These are phyloP conservation scores for Rachycentron canadum DNA, from an alignment of 2,797 vertebrate species.

Conservation along the genomic window DNA sequence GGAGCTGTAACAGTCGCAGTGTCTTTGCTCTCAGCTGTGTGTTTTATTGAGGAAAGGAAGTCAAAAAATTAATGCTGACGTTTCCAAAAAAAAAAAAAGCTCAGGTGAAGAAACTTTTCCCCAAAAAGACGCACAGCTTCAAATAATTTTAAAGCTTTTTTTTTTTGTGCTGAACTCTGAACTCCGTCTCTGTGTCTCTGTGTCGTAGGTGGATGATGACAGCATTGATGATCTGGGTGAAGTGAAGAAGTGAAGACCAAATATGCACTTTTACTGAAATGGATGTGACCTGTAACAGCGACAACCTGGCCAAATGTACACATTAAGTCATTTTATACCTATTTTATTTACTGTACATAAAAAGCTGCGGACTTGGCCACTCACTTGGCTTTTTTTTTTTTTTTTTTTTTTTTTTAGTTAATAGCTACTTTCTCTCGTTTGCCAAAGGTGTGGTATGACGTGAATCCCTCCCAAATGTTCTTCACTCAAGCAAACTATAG, in stretches of 20 bases:
- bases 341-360: constrained; percentile 91
- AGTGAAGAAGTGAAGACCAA: constrained; percentile 96
- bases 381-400: constrained; percentile 68
- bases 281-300: constrained; percentile 81
- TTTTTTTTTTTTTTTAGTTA: constrained; percentile 80
- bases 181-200: neutral
- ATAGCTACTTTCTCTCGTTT: constrained; percentile 92
- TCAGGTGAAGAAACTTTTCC: too few species aligned
- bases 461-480: constrained; percentile 88
- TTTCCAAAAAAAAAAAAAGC: neutral
- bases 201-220: constrained; percentile 94
- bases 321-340: constrained; percentile 89
- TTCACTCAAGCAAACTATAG: constrained; percentile 89
- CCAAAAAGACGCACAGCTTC: neutral
- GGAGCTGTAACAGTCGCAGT: neutral
- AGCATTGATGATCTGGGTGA: constrained; percentile 99
- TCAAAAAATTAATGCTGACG: neutral
- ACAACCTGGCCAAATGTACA: constrained; percentile 87
- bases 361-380: constrained; percentile 85
- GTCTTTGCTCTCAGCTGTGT: too few species aligned
- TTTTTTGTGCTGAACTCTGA: neutral
- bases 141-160: neutral
- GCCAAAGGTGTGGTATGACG: constrained; percentile 92
- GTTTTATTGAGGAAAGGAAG: neutral
- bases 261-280: constrained; percentile 87